phyloP scores from a whole-genome alignment of 2,797 vertebrate species.

The Schizothorax lantsangensis region DNA sequence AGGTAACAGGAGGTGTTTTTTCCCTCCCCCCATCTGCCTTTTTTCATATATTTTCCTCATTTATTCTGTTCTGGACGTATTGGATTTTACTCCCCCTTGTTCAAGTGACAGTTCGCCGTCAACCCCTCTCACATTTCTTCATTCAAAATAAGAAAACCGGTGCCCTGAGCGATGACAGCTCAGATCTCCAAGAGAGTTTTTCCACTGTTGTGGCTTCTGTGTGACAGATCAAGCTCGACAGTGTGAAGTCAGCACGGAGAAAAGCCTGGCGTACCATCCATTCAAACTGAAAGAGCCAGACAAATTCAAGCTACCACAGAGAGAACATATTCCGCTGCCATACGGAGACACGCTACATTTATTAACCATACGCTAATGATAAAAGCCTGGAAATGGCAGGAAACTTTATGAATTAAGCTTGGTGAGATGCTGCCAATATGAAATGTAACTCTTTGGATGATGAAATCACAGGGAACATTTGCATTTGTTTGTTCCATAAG shows the following conservation, averaged over 20 bases:
- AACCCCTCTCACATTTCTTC: constrained; percentile 25
- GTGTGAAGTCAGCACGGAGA: neutral
- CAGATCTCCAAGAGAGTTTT: constrained; percentile 33
- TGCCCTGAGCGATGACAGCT: constrained; percentile 17
- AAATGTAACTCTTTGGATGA: constrained; percentile 28
- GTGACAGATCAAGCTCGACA: constrained; percentile 38
- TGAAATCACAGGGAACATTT: constrained; percentile 24
- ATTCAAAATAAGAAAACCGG: constrained; percentile 30
- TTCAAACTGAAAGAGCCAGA: constrained; percentile 2
- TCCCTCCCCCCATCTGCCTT: constrained; percentile 8
- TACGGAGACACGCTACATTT: neutral
- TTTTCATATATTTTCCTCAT: constrained; percentile 40
- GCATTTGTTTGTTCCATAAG: constrained; percentile 30
- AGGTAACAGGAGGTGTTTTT: constrained; percentile 66
- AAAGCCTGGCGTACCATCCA: constrained; percentile 14
- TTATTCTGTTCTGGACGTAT: constrained; percentile 34
- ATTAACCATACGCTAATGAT: constrained; percentile 14
- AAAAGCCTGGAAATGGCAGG: constrained; percentile 30
- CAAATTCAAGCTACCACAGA: neutral
- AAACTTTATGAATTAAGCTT: constrained; percentile 17
- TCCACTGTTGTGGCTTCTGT: constrained; percentile 16
- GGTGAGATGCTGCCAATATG: constrained; percentile 7
- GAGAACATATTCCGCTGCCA: neutral
- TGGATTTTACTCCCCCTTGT: constrained; percentile 15
- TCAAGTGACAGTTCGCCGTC: constrained; percentile 25